phyloP scores from a whole-genome alignment of 2,797 vertebrate genomes.

The Microhierax caerulescens region DNA sequence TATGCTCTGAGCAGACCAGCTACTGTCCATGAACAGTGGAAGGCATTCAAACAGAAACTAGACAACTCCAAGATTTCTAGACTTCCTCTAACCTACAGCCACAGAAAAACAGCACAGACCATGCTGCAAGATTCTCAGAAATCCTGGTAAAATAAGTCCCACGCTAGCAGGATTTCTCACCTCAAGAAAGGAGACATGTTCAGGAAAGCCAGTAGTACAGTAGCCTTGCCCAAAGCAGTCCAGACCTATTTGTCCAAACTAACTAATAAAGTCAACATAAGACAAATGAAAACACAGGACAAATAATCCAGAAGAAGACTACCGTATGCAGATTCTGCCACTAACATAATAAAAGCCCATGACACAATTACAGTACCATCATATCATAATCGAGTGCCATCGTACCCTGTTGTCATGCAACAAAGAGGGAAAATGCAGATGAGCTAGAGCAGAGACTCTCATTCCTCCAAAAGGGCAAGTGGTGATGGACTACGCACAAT shows the following conservation, averaged over 20 bases:
- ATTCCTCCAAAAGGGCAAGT: neutral
- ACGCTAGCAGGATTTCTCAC: neutral
- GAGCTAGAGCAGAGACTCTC: neutral
- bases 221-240: neutral
- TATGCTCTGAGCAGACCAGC: neutral
- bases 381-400: neutral
- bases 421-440: neutral
- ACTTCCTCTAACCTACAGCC: neutral
- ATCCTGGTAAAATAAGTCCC: neutral
- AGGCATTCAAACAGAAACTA: neutral
- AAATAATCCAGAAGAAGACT: neutral
- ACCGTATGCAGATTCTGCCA: neutral
- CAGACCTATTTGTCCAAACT: neutral
- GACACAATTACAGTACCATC: neutral
- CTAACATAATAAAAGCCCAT: neutral
- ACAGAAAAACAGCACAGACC: neutral
- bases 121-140: neutral
- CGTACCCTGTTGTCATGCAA: neutral
- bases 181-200: accelerated
- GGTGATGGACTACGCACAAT: neutral
- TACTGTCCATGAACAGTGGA: accelerated
- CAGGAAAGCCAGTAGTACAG: neutral
- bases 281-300: neutral
- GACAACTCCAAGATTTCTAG: neutral
- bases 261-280: neutral